phyloP scores from a whole-genome alignment of 2,797 vertebrate species.

The Smutsia temminckii region DNA sequence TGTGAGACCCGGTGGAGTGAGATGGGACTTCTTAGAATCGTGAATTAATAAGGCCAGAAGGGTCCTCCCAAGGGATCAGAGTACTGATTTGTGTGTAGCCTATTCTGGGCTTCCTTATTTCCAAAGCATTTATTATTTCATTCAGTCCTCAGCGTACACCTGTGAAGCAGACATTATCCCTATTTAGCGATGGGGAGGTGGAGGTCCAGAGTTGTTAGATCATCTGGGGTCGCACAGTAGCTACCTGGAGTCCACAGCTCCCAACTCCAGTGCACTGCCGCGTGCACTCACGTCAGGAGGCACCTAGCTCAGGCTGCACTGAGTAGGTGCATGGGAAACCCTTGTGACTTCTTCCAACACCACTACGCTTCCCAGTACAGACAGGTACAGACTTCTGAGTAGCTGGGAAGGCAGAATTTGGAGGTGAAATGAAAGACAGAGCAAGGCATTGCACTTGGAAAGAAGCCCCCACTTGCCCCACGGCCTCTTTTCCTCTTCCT shows the following conservation, averaged over 20 bases:
- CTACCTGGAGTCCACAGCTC: neutral
- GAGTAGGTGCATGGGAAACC: neutral
- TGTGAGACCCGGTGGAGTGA: slow-evolving; percentile 42
- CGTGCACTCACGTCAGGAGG: no score
- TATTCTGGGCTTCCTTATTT: slow-evolving; percentile 55
- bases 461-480: neutral
- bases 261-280: accelerated
- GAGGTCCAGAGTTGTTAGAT: neutral
- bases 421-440: neutral
- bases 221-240: neutral
- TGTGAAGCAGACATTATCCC: slow-evolving; percentile 1
- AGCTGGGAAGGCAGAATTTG: neutral
- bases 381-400: neutral
- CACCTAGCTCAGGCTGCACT: neutral
- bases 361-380: neutral
- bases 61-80: slow-evolving; percentile 55
- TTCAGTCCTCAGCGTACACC: slow-evolving; percentile 48
- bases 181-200: accelerated
- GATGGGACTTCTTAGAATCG: slow-evolving; percentile 52
- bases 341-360: neutral
- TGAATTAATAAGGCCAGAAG: slow-evolving; percentile 62
- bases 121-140: slow-evolving; percentile 62
- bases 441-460: neutral
- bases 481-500: neutral
- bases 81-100: slow-evolving; percentile 55